phyloP scores from a whole-genome alignment of 2,888 invertebrate species.

The Byasa hedistus region DNA sequence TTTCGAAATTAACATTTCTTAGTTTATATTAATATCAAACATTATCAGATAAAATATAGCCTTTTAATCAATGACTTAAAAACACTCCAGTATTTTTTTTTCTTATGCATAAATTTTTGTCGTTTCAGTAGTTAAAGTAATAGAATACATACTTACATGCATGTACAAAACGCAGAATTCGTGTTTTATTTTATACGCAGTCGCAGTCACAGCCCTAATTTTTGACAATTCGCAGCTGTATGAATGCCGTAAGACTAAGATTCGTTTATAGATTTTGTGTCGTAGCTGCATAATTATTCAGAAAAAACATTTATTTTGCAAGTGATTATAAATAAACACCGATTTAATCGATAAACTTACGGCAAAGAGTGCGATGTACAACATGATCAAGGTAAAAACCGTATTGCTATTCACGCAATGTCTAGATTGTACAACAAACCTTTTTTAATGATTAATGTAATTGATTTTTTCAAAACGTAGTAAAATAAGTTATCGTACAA shows the following conservation, averaged over 20 bases:
- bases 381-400: conserved; percentile 56
- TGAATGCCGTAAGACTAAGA: conserved; percentile 52
- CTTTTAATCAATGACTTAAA: too few relatives aligned
- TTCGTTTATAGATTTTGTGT: conserved; percentile 58
- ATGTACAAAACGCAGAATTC: conserved; percentile 15
- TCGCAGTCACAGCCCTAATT: conserved; percentile 31
- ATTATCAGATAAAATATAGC: not conserved
- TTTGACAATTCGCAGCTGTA: conserved; percentile 75
- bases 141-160: not conserved
- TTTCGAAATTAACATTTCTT: not conserved
- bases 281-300: conserved; percentile 43
- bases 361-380: conserved; percentile 39
- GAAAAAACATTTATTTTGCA: conserved; percentile 31
- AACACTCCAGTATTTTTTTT: not conserved
- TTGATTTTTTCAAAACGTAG: conserved; percentile 11
- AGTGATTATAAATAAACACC: conserved; percentile 17
- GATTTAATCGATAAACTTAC: conserved; percentile 4
- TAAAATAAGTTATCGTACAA: not conserved
- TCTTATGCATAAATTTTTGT: not conserved
- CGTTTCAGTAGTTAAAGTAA: not conserved
- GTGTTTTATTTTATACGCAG: conserved; percentile 12
- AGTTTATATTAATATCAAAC: not conserved
- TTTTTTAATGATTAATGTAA: conserved; percentile 15
- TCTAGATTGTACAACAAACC: conserved; percentile 32
- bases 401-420: conserved; percentile 30